Conservation (phyloP, 2,888 invertebrate genomes). For the Choreutis nemorana region DNA sequence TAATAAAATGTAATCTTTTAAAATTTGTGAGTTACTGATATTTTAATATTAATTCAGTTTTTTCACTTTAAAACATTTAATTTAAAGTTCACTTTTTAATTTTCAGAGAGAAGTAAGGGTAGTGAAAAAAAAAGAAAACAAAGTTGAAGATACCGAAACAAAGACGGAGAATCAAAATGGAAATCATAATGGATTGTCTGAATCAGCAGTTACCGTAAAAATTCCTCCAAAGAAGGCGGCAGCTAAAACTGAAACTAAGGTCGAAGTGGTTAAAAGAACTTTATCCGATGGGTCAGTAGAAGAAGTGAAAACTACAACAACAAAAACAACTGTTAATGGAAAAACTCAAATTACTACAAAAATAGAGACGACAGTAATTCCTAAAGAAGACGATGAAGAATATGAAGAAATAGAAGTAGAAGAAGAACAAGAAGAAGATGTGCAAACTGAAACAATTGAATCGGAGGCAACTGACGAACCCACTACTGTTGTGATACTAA, state of each 20-base stretch:
- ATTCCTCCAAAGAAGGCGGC: conserved; percentile 44
- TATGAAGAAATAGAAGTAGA: conserved; percentile 17
- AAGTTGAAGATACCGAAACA: conserved; percentile 24
- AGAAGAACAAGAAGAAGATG: conserved; percentile 33
- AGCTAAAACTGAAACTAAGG: conserved; percentile 51
- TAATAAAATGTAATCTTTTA: conserved; percentile 25
- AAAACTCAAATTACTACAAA: conserved; percentile 49
- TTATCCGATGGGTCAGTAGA: conserved; percentile 47
- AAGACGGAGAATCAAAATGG: conserved; percentile 24
- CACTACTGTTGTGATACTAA: no score
- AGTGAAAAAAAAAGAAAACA: conserved; percentile 32
- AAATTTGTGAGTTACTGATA: conserved; percentile 12
- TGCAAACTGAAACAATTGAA: conserved; percentile 6
- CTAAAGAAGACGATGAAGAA: conserved; percentile 32
- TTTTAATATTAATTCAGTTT: conserved; percentile 10
- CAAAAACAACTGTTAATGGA: conserved; percentile 50
- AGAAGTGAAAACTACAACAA: conserved; percentile 51
- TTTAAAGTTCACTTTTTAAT: neutral
- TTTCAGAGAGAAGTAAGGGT: conserved; percentile 51
- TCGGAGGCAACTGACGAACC: no score
- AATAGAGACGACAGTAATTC: conserved; percentile 46
- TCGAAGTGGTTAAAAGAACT: conserved; percentile 42
- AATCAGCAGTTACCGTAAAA: conserved; percentile 43
- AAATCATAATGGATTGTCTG: conserved; percentile 39
- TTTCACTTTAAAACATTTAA: neutral